phyloP scores from a whole-genome alignment of 2,888 invertebrate species.

The Eupithecia dodoneata region DNA sequence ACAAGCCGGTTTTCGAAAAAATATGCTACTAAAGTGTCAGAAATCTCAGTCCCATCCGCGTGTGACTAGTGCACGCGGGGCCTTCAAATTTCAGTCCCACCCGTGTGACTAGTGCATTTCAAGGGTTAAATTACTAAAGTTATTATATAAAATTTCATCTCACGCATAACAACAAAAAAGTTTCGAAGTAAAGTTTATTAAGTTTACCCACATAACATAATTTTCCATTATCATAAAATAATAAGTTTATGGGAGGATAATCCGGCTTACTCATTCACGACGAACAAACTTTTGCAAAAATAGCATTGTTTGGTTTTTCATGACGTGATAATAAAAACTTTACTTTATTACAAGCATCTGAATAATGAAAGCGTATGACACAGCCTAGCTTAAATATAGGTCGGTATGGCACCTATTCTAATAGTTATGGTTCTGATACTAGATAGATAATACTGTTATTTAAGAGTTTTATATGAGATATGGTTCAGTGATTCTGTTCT shows the following conservation, averaged over 20 bases:
- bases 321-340: constrained; percentile 1
- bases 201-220: constrained; percentile 14
- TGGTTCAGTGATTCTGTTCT: no score
- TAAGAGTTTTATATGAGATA: no score
- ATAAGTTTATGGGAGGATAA: constrained; percentile 8
- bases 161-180: not conserved
- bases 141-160: not conserved
- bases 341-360: constrained; percentile 2
- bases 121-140: not conserved
- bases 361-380: constrained; percentile 5
- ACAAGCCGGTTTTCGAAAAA: no score
- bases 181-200: constrained; percentile 3
- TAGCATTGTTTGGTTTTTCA: constrained; percentile 1
- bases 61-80: no score
- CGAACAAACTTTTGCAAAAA: constrained; percentile 17
- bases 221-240: constrained; percentile 10
- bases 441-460: no score
- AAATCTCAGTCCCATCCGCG: no score
- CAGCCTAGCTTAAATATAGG: not conserved
- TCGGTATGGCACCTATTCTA: not conserved
- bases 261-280: constrained; percentile 10
- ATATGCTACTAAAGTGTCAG: no score
- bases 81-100: no score
- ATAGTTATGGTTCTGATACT: not conserved
- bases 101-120: no score